phyloP scores from a whole-genome alignment of 2,888 invertebrate genomes.

The Marronus borbonicus region DNA sequence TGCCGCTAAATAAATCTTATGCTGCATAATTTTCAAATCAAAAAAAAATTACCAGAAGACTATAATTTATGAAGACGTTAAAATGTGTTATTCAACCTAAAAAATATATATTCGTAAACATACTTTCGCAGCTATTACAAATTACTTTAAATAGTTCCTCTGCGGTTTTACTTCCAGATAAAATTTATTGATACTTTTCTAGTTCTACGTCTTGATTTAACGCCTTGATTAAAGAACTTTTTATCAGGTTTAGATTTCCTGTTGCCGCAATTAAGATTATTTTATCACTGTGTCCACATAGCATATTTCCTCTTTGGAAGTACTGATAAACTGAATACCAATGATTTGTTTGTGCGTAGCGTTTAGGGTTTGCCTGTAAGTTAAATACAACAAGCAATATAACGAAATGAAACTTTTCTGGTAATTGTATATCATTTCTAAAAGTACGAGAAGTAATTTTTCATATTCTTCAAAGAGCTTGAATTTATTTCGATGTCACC shows the following conservation, averaged over 20 bases:
- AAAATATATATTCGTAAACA: not conserved
- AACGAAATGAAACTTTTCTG: not conserved
- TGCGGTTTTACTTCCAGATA: not conserved
- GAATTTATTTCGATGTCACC: too few relatives aligned
- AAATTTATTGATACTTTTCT: not conserved
- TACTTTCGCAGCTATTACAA: too few relatives aligned
- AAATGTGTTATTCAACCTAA: not conserved
- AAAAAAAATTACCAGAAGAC: too few relatives aligned
- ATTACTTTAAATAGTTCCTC: too few relatives aligned
- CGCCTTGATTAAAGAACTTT: not conserved
- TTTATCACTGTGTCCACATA: not conserved
- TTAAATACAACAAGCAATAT: not conserved
- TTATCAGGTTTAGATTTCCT: slow-evolving; percentile 2
- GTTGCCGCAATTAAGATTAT: slow-evolving; percentile 20
- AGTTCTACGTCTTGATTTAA: not conserved
- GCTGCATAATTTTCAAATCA: too few relatives aligned
- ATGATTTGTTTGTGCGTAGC: not conserved
- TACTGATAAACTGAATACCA: not conserved
- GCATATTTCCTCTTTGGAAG: slow-evolving; percentile 17
- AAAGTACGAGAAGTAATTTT: not conserved
- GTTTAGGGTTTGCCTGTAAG: not conserved
- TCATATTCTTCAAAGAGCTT: too few relatives aligned
- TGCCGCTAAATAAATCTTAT: too few relatives aligned
- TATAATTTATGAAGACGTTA: too few relatives aligned
- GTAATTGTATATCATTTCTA: not conserved